phyloP scores from a whole-genome alignment of 2,113 vertebrate genomes.

The Vanacampus margaritifer region DNA sequence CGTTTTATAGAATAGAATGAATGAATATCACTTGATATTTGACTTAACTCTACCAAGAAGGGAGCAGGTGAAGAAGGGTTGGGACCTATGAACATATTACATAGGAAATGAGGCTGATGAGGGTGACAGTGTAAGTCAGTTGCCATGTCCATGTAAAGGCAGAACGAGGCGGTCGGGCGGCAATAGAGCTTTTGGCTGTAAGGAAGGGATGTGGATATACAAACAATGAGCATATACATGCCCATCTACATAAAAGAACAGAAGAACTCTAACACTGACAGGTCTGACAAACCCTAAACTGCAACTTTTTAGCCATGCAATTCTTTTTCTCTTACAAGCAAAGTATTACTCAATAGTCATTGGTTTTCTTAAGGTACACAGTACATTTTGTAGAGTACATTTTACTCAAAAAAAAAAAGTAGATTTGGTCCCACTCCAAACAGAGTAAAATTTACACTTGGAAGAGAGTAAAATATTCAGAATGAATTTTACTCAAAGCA shows the following conservation, averaged over 20 bases:
- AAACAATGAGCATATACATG: slow-evolving; percentile 99
- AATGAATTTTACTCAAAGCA: too few relatives aligned
- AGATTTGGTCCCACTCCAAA: too few relatives aligned
- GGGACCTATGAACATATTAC: slow-evolving; percentile 93
- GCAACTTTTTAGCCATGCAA: slow-evolving; percentile 99
- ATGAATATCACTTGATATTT: slow-evolving; percentile 87
- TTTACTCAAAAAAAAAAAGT: too few relatives aligned
- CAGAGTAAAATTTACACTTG: too few relatives aligned
- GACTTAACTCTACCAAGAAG: slow-evolving; percentile 84
- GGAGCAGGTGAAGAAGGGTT: slow-evolving; percentile 72
- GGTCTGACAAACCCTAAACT: slow-evolving; percentile 99
- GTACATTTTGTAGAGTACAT: too few relatives aligned
- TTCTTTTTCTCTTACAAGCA: slow-evolving; percentile 58
- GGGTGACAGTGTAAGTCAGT: slow-evolving; percentile 98
- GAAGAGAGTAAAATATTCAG: too few relatives aligned
- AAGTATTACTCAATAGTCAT: slow-evolving; percentile 56
- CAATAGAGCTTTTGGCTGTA: slow-evolving; percentile 99
- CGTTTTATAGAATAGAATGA: slow-evolving; percentile 79
- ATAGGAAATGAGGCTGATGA: slow-evolving; percentile 96
- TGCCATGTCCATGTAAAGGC: slow-evolving; percentile 99
- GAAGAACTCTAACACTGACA: slow-evolving; percentile 99
- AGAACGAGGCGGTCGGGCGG: slow-evolving; percentile 99
- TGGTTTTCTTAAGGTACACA: slow-evolving; percentile 43
- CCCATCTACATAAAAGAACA: slow-evolving; percentile 93
- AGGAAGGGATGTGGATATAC: slow-evolving; percentile 99